Percentiles rank a stretch among this genome's conserved stretches.
phyloP scores from a whole-genome alignment of 1,140 invertebrate species.

The Drosophila pandora region DNA sequence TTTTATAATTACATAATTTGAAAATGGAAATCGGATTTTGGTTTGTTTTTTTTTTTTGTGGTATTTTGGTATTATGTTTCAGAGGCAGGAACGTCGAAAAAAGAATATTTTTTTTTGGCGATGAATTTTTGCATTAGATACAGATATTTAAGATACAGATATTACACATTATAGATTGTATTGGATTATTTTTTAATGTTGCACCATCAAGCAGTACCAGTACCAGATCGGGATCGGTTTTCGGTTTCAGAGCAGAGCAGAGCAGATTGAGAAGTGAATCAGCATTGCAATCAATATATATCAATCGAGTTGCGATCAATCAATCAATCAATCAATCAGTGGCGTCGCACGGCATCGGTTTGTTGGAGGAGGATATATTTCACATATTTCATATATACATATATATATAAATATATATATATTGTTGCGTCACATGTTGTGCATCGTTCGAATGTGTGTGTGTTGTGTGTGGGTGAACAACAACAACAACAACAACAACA shows the following conservation, averaged over 20 bases:
- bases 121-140: constrained; percentile 48
- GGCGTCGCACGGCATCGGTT: constrained; percentile 71
- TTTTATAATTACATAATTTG: constrained; percentile 5
- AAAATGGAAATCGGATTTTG: constrained; percentile 59
- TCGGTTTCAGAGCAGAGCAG: constrained; percentile 79
- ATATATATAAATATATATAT: background rate
- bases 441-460: constrained; percentile 14
- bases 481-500: constrained; percentile 33
- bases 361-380: constrained; percentile 16
- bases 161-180: constrained; percentile 26
- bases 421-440: constrained; percentile 27
- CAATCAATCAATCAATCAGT: constrained; percentile 22
- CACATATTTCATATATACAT: constrained; percentile 26
- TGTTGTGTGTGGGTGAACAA: constrained; percentile 32
- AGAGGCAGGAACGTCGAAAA: constrained; percentile 78
- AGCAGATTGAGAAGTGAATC: constrained; percentile 61
- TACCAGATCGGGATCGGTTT: constrained; percentile 78
- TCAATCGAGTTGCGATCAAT: constrained; percentile 52
- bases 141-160: constrained; percentile 27
- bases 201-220: constrained; percentile 79
- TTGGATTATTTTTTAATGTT: constrained; percentile 31
- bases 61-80: constrained; percentile 28
- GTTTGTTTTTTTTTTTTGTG: no score
- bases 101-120: constrained; percentile 64
- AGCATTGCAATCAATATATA: constrained; percentile 61